These are phyloP conservation scores for Zygaena filipendulae DNA, from an alignment of 2,888 invertebrate species.

Conservation along the genomic window DNA sequence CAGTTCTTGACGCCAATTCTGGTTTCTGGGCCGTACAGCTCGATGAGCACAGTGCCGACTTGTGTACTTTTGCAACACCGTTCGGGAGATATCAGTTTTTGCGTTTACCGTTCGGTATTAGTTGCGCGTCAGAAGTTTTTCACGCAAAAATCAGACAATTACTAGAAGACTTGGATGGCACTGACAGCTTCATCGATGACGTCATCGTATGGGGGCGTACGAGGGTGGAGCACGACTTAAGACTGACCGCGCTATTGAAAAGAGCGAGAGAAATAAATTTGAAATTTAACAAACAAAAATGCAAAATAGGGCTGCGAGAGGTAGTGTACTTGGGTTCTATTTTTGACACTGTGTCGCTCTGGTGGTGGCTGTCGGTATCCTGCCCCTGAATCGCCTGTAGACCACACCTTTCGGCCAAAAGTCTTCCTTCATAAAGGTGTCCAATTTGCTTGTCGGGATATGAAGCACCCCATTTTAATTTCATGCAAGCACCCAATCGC, in stretches of 20 bases:
- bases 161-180: slow-evolving; percentile 10
- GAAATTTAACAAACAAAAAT: slow-evolving; percentile 10
- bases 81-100: slow-evolving; percentile 14
- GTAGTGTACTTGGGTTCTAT: no score
- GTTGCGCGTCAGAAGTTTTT: slow-evolving; percentile 18
- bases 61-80: slow-evolving; percentile 18
- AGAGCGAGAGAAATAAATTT: slow-evolving; percentile 10
- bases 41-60: slow-evolving; percentile 16
- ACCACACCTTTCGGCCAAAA: no score
- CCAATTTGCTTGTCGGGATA: no score
- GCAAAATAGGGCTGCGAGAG: no score
- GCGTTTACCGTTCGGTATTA: slow-evolving; percentile 19
- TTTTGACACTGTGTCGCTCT: no score
- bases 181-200: slow-evolving; percentile 11
- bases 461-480: no score
- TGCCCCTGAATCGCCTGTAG: no score
- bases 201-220: slow-evolving; percentile 12
- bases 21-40: slow-evolving; percentile 18
- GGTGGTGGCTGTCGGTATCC: no score
- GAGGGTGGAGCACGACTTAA: slow-evolving; percentile 9
- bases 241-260: slow-evolving; percentile 9
- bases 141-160: slow-evolving; percentile 14
- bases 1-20: slow-evolving; percentile 15
- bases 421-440: no score
- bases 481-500: no score